Evolutionary conservation across 1,140 invertebrate genomes (phyloP).

Genomic region (Archivesica marissinica): DNA sequence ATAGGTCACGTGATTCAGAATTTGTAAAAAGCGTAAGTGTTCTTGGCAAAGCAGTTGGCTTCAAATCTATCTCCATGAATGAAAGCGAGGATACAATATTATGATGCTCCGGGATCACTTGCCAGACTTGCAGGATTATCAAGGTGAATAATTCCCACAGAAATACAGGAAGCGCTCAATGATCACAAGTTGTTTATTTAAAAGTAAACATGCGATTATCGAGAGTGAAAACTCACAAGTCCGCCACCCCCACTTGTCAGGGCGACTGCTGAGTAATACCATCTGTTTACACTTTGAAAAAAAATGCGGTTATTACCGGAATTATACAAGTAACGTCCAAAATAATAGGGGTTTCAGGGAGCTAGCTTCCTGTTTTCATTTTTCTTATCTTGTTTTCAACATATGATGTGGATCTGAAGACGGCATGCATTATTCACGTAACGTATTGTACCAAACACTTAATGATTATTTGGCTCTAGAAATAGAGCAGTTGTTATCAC

Average conservation of each 20-base stretch:
- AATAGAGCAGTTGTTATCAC: too few species aligned
- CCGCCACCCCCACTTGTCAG: conserved; percentile 45
- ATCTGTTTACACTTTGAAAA: conserved; percentile 22
- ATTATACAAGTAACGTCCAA: not conserved
- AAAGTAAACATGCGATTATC: conserved; percentile 19
- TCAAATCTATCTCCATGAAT: conserved; percentile 26
- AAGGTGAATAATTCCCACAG: conserved; percentile 8
- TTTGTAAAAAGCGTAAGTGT: conserved; percentile 21
- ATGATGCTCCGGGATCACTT: not conserved
- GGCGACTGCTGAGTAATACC: not conserved
- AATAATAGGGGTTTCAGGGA: too few species aligned
- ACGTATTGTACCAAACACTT: too few species aligned
- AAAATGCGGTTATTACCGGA: conserved; percentile 6
- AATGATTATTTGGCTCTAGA: too few species aligned
- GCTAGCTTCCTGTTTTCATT: too few species aligned
- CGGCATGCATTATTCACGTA: too few species aligned
- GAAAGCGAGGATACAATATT: conserved; percentile 25
- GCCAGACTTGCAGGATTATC: conserved; percentile 5
- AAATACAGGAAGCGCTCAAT: conserved; percentile 19
- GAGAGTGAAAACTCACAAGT: not conserved
- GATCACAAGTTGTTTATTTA: conserved; percentile 24
- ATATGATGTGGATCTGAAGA: too few species aligned
- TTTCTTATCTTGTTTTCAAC: too few species aligned
- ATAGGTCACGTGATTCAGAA: conserved; percentile 44
- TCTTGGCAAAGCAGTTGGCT: conserved; percentile 25